Percentiles rank a stretch among this genome's conserved stretches.
Conservation (phyloP, 1,140 invertebrate genomes). For the Calycopis cecrops region DNA sequence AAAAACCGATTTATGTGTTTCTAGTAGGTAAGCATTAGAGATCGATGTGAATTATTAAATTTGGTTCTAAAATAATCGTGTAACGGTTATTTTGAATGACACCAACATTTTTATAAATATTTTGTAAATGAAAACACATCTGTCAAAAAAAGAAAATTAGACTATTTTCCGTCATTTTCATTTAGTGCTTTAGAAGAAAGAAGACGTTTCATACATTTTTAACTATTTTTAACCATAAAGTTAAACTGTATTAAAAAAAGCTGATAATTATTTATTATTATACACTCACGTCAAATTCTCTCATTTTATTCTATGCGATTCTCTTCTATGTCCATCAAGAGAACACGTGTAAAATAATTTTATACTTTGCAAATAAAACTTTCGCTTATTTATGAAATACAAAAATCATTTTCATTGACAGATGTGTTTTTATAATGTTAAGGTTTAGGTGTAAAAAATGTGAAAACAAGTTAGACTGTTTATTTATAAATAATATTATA, state of each 20-base stretch:
- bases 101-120: conserved; percentile 10
- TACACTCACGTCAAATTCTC: no score
- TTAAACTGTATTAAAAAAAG: no score
- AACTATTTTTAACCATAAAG: no score
- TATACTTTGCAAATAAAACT: neutral
- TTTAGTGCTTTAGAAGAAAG: no score
- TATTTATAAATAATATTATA: conserved; percentile 10
- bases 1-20: conserved; percentile 7
- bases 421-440: conserved; percentile 1
- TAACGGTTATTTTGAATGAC: conserved; percentile 17
- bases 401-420: neutral
- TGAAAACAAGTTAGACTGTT: conserved; percentile 11
- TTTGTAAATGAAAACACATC: neutral
- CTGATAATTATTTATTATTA: no score
- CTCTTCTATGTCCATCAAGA: no score
- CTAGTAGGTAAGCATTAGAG: neutral
- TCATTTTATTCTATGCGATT: no score
- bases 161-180: no score
- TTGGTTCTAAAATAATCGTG: conserved; percentile 12
- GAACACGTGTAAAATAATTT: neutral
- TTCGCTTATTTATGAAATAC: neutral
- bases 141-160: conserved; percentile 4
- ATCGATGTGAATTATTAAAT: conserved; percentile 3
- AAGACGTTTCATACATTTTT: no score
- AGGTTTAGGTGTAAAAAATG: conserved; percentile 7